Evolutionary conservation across 2,888 invertebrate genomes (phyloP), one percentile per base, ranked within the genome.

Genomic region (Dione juno): DNA sequence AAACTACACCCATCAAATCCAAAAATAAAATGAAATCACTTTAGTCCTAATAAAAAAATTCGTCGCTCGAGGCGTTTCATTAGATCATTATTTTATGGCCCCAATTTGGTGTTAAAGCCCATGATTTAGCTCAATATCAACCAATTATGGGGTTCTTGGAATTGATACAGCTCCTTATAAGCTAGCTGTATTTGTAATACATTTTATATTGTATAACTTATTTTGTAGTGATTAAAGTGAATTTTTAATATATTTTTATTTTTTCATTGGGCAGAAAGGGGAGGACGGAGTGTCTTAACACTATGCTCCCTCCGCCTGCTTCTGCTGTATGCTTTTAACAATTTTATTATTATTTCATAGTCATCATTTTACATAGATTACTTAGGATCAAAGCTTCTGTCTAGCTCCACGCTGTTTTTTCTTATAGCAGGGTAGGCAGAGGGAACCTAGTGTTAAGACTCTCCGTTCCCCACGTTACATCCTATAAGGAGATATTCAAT

Each of bases 11-110:
- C 16, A 16, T 50, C 10, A 63, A 19, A 48, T 35, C 13, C 9
- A 13, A 61, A 45, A 63, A 63, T 48, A 35, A 28, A 28, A 28
- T 5, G 28, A 28, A 21, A 64, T 64, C 10, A 53, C 16, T 43
- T 67, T 28, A 28, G 21, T 50, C 40, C 53, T 11, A 21, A 50
- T 19, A 35, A 14, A 14, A 58, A 48, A 61, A 52, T 43, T 48
- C 21, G 13, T 54, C 57, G 69, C 70, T 61, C 58, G 67, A 41
- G 69, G 75, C 85, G 86, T 82, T 89, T 88, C 90, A 90, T 91
- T 90, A 67, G 70, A 70, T 72, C 72, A 72, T 72, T 72, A 72
- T 90, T 91, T 90, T 90, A 91, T 91, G 89, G 85, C 77, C 61
- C 83, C 88, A 87, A 89, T 89, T 88, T 88, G 84, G 82, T 72